Percentiles rank a stretch among this genome's conserved stretches.
phyloP scores from a whole-genome alignment of 2,113 vertebrate genomes.

The Bucco capensis region DNA sequence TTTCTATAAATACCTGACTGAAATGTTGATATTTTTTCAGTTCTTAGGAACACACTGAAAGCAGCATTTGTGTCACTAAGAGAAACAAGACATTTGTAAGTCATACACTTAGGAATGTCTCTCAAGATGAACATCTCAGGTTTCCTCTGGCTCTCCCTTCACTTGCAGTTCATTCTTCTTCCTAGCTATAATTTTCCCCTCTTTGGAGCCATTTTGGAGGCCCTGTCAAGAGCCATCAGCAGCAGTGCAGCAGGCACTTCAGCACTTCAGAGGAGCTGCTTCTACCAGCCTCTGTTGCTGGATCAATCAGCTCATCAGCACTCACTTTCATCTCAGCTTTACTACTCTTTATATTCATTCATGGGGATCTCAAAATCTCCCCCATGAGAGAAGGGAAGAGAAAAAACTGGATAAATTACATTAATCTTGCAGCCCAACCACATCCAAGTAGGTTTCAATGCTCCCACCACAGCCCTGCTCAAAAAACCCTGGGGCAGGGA shows the following conservation, averaged over 20 bases:
- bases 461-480: not conserved
- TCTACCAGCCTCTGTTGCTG: not conserved
- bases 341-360: not conserved
- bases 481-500: not conserved
- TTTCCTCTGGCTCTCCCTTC: constrained; percentile 3
- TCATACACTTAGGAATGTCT: not conserved
- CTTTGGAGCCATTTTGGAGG: constrained; percentile 28
- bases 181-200: not conserved
- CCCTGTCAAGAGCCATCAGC: not conserved
- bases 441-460: not conserved
- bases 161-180: not conserved
- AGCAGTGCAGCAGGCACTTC: constrained; percentile 7
- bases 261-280: not conserved
- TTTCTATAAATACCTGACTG: not conserved
- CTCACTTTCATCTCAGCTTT: not conserved
- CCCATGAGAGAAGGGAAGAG: too few relatives aligned
- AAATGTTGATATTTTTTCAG: not conserved
- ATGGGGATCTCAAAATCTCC: not conserved
- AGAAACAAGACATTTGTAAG: not conserved
- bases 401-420: not conserved
- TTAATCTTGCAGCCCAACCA: not conserved
- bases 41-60: not conserved
- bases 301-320: not conserved
- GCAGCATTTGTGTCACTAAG: not conserved
- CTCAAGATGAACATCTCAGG: not conserved